These are phyloP conservation scores for Falco peregrinus DNA, from an alignment of 2,797 vertebrate species.

Conservation along the genomic window DNA sequence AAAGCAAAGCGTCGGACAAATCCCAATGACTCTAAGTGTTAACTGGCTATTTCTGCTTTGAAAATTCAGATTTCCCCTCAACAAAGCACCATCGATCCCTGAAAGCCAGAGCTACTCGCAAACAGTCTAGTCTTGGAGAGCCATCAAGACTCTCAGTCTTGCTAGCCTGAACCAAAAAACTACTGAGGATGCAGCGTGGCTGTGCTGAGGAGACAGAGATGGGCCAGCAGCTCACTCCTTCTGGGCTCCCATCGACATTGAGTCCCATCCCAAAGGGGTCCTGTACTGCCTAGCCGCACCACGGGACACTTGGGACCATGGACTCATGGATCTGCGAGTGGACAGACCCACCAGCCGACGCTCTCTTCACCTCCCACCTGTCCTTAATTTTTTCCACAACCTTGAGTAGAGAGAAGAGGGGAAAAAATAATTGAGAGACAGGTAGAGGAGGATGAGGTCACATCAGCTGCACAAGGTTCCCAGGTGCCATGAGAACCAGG, in stretches of 20 bases:
- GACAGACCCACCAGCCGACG: not conserved
- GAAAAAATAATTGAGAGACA: too few relatives aligned
- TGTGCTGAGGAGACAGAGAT: fast-evolving
- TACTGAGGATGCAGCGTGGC: fast-evolving
- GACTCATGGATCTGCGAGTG: fast-evolving
- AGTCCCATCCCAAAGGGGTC: not conserved
- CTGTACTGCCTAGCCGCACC: not conserved
- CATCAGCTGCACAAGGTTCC: not conserved
- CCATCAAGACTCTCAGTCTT: too few relatives aligned
- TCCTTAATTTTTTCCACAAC: too few relatives aligned
- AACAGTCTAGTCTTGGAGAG: not conserved
- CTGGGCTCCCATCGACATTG: not conserved
- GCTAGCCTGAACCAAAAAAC: not conserved
- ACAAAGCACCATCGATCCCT: not conserved
- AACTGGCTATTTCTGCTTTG: not conserved
- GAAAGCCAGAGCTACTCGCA: not conserved
- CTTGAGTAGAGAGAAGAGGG: too few relatives aligned
- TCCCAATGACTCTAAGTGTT: fast-evolving
- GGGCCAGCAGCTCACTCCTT: not conserved
- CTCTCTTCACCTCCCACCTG: not conserved
- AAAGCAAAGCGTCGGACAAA: not conserved
- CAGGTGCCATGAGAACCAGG: not conserved
- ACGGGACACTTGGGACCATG: fast-evolving
- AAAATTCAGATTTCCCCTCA: not conserved
- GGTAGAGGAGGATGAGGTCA: not conserved